Base-by-base conservation (phyloP, 2,797 vertebrate genomes). In the Rhinophrynus dorsalis region DNA sequence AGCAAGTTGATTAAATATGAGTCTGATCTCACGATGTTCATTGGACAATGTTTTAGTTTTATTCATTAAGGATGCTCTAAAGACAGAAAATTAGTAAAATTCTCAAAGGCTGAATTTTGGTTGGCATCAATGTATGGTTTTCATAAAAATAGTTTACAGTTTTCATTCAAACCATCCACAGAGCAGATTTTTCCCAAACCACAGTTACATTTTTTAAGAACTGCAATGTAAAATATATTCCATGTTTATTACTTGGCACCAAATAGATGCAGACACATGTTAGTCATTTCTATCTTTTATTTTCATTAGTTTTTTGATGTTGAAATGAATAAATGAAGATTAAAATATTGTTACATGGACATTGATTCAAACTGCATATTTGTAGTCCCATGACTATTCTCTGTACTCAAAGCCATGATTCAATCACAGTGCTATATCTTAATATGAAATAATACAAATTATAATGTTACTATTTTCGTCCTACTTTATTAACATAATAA, bases 241-340 rank as follows among this genome's bases (percentile, higher is more conserved):
- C 67, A 69, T 61, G 48, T 69, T 69, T 54, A 69, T 69, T 61
- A 54, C 48, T 69, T 69, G 66, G 58, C 67, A 61, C 20, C 29
- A 54, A 15, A 2, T 11, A 18, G 10, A 54, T 6, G 56, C 21
- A 54, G 12, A 69, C 67, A 69, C 58, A 55, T 69, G 67, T n/a
- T 54, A 26, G 27, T 69, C 11, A 62, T 69, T 69, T 61, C 56
- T 35, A 13, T 12, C 24, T 51, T 42, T 29, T 21, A 29, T 30
- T 29, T 51, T 60, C 26, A 42, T 50, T 6, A 26, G n/a, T 59
- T 24, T 54, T 69, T 61, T 69, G 67, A 44, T 62, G 48, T 47
- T 62, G 35, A 15, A 23, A 9, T n/a, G 11, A 37, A 42, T 54
- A 61, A 55, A 50, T 50, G 29, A 35, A 27, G 15, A 50, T 15